phyloP scores from a whole-genome alignment of 2,113 vertebrate species.

The Herpetotheres cachinnans region DNA sequence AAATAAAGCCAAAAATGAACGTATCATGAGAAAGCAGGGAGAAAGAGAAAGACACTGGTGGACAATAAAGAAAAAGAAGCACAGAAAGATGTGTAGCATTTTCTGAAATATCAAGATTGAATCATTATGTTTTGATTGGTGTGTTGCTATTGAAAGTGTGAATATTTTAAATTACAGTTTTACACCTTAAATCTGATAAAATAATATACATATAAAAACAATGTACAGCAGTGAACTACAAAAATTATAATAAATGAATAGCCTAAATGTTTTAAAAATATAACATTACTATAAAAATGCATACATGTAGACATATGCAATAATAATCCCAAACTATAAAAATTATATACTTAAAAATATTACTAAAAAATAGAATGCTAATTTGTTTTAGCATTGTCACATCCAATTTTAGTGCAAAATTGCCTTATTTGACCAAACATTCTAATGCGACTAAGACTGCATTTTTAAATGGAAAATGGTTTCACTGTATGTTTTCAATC shows the following conservation, averaged over 20 bases:
- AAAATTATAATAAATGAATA: not conserved
- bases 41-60: not conserved
- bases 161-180: not conserved
- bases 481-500: not conserved
- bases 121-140: not conserved
- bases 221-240: not conserved
- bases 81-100: not conserved
- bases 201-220: not conserved
- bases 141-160: not conserved
- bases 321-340: not conserved
- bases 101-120: not conserved
- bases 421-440: not conserved
- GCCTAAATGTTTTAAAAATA: not conserved
- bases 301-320: not conserved
- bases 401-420: not conserved
- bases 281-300: not conserved
- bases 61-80: not conserved
- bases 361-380: not conserved
- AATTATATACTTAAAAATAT: not conserved
- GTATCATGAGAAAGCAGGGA: not conserved
- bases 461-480: not conserved
- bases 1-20: not conserved
- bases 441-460: not conserved
- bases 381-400: not conserved
- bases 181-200: not conserved